Evolutionary conservation across 1,140 invertebrate species (phyloP).

Genomic region (Melanaphis sacchari): DNA sequence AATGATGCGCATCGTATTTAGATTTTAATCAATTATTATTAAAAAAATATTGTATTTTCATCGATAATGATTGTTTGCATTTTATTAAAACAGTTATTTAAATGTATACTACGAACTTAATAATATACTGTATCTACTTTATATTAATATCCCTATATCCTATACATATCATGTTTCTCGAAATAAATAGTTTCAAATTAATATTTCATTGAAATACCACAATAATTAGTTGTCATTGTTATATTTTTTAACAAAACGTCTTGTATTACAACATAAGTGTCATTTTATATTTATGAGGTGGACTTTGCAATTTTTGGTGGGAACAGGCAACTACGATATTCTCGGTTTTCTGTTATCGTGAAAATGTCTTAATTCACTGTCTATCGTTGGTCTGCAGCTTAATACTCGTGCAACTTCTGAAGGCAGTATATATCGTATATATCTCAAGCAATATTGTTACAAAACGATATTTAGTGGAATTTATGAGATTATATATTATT

Average conservation of each 20-base stretch:
- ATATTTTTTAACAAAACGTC: not conserved
- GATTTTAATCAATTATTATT: not conserved
- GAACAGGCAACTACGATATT: not conserved
- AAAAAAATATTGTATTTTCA: not conserved
- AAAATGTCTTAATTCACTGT: not conserved
- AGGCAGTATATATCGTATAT: not conserved
- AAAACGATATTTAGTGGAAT: not conserved
- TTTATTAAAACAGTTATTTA: not conserved
- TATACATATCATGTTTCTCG: not conserved
- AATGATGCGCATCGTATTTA: not conserved
- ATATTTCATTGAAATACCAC: not conserved
- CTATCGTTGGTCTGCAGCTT: not conserved
- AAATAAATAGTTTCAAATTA: not conserved
- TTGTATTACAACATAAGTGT: not conserved
- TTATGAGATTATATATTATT: slow-evolving; percentile 3
- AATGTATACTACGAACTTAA: not conserved
- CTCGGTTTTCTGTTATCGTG: not conserved
- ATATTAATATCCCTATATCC: not conserved
- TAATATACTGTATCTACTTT: not conserved
- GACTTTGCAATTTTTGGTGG: not conserved
- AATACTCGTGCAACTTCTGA: not conserved
- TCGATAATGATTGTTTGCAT: not conserved
- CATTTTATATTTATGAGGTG: not conserved
- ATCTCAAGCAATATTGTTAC: not conserved
- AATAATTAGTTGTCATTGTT: not conserved